These are phyloP conservation scores for Lacanobia wlatinum DNA, from an alignment of 2,888 invertebrate genomes.

Conservation along the genomic window DNA sequence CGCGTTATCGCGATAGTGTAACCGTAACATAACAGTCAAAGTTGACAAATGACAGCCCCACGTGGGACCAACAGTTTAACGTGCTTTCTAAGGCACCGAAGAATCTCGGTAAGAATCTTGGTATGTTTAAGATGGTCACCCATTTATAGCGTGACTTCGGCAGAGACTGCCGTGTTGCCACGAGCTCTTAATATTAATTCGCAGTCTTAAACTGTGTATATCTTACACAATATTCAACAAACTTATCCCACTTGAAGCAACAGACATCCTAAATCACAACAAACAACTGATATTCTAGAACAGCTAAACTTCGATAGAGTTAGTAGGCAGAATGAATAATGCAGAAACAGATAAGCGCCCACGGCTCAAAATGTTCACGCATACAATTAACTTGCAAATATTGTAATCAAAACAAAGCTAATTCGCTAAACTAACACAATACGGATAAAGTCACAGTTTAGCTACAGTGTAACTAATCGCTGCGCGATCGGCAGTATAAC, in stretches of 20 bases:
- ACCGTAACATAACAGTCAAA: no score
- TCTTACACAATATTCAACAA: background rate
- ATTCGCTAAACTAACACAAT: constrained; percentile 47
- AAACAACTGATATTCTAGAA: constrained; percentile 1
- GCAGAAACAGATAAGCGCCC: constrained; percentile 51
- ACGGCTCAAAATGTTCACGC: constrained; percentile 56
- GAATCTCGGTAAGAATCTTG: no score
- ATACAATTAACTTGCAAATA: constrained; percentile 60
- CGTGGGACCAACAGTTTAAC: no score
- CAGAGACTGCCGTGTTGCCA: no score
- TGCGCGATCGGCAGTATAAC: constrained; percentile 14
- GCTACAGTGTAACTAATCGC: constrained; percentile 27
- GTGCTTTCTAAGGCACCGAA: no score
- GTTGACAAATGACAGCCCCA: no score
- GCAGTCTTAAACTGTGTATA: background rate
- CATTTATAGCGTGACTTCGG: no score
- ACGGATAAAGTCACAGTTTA: constrained; percentile 35
- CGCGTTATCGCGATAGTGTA: no score
- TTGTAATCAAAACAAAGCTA: constrained; percentile 51
- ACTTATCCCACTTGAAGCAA: background rate
- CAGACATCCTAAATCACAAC: constrained; percentile 17
- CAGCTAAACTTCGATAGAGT: constrained; percentile 17
- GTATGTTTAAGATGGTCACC: no score
- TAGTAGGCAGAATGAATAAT: constrained; percentile 39
- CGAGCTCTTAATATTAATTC: no score